Percentiles rank a stretch among this genome's conserved stretches.
Evolutionary conservation across 2,888 invertebrate species (phyloP).

Genomic region (Aleiodes alternator): DNA sequence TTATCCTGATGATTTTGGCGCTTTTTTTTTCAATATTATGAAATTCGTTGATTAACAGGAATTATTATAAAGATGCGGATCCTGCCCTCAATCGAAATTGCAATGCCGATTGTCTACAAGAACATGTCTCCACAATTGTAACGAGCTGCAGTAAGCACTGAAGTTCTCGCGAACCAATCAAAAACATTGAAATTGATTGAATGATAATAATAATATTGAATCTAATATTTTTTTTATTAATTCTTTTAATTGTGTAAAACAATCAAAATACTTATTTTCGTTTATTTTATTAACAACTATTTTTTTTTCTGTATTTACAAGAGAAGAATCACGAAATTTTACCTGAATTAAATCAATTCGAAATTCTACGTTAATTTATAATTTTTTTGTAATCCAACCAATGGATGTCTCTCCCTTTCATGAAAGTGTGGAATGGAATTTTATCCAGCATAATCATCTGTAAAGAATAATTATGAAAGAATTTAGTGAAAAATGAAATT

Average conservation of each 20-base stretch:
- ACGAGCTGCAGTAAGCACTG: conserved; percentile 77
- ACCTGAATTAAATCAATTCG: conserved; percentile 15
- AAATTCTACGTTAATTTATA: conserved; percentile 54
- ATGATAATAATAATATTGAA: conserved; percentile 50
- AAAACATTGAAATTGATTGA: conserved; percentile 62
- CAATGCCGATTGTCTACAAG: conserved; percentile 76
- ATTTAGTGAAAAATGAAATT: not conserved
- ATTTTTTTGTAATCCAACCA: conserved; percentile 51
- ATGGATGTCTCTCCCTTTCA: conserved; percentile 36
- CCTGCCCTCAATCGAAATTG: conserved; percentile 70
- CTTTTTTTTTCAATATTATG: not conserved
- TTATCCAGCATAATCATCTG: conserved; percentile 60
- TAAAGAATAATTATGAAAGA: conserved; percentile 37
- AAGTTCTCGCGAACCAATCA: conserved; percentile 25
- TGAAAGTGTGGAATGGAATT: conserved; percentile 53
- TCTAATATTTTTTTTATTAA: too few species aligned
- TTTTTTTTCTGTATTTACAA: conserved; percentile 49
- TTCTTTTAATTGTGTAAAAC: too few species aligned
- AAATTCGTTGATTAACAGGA: conserved; percentile 67
- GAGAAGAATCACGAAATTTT: conserved; percentile 32
- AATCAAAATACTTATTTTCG: conserved; percentile 28
- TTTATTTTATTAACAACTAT: conserved; percentile 10
- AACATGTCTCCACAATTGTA: conserved; percentile 78
- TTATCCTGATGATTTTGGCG: not conserved
- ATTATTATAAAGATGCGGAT: conserved; percentile 77